Conservation (phyloP, 2,888 invertebrate genomes). For the Caenorhabditis sp. region DNA sequence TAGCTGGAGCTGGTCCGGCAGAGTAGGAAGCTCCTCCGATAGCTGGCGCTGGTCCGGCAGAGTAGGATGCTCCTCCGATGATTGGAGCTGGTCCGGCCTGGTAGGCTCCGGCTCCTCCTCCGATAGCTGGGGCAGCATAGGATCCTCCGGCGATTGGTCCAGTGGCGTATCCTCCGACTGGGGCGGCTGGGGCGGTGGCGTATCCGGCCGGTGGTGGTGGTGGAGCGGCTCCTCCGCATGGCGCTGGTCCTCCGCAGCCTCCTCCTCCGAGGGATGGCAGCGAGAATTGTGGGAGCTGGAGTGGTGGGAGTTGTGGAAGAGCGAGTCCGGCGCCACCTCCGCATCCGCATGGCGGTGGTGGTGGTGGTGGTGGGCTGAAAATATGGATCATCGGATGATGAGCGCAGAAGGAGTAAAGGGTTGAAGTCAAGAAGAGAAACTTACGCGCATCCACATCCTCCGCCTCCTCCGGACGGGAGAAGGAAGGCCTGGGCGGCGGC, state of each 20-base stretch:
- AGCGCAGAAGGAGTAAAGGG: background rate
- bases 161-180: slow-evolving; percentile 56
- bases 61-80: slow-evolving; percentile 50
- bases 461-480: slow-evolving; percentile 56
- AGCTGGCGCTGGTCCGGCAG: slow-evolving; percentile 47
- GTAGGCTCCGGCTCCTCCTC: slow-evolving; percentile 29
- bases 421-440: slow-evolving; percentile 13
- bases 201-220: slow-evolving; percentile 52
- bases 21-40: slow-evolving; percentile 25
- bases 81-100: slow-evolving; percentile 34
- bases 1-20: slow-evolving; percentile 12
- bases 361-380: slow-evolving; percentile 62
- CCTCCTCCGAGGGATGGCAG: slow-evolving; percentile 64
- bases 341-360: slow-evolving; percentile 62
- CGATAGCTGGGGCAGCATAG: slow-evolving; percentile 26
- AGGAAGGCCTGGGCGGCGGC: slow-evolving; percentile 55
- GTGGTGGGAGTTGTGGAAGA: slow-evolving; percentile 59
- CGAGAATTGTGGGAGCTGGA: slow-evolving; percentile 57
- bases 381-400: background rate
- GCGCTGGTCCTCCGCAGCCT: slow-evolving; percentile 57
- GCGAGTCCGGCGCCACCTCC: slow-evolving; percentile 52
- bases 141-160: slow-evolving; percentile 53
- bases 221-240: slow-evolving; percentile 37
- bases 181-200: slow-evolving; percentile 59
- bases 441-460: slow-evolving; percentile 63